Percentiles rank a stretch among this genome's conserved stretches.
Evolutionary conservation across 2,113 vertebrate species (phyloP).

Genomic region (Cyprinodon brontotheroides): DNA sequence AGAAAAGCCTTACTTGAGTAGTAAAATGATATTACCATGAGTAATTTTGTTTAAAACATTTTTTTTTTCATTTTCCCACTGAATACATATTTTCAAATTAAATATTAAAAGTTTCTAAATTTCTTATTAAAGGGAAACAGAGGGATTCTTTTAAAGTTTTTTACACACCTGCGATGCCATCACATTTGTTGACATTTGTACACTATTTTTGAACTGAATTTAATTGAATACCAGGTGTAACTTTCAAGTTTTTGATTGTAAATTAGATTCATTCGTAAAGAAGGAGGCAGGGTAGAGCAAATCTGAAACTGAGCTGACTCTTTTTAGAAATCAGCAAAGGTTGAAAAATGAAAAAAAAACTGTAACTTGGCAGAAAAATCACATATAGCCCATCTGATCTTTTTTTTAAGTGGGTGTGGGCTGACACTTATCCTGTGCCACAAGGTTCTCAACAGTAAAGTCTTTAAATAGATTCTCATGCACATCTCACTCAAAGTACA

Average conservation of each 20-base stretch:
- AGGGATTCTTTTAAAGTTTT: no score
- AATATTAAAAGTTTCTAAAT: neutral
- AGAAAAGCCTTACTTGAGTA: no score
- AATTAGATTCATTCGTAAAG: conserved; percentile 11
- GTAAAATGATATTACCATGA: no score
- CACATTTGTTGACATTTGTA: no score
- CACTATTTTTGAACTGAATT: no score
- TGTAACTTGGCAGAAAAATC: conserved; percentile 28
- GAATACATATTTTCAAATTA: neutral
- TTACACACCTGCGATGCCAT: no score
- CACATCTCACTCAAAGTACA: conserved; percentile 31
- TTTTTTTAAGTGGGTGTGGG: neutral
- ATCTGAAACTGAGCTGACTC: conserved; percentile 29
- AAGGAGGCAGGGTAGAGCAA: conserved; percentile 2
- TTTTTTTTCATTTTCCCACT: neutral
- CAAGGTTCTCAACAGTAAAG: conserved; percentile 14
- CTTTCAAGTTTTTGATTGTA: neutral
- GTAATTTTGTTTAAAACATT: no score
- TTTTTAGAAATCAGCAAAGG: conserved; percentile 35
- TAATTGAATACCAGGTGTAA: neutral
- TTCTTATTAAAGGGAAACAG: no score
- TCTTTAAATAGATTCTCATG: conserved; percentile 41
- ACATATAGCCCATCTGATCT: conserved; percentile 26
- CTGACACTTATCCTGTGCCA: no score
- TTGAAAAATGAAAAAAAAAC: conserved; percentile 25